Conservation (phyloP, 2,797 vertebrate species). For the Neostethus bicornis region DNA sequence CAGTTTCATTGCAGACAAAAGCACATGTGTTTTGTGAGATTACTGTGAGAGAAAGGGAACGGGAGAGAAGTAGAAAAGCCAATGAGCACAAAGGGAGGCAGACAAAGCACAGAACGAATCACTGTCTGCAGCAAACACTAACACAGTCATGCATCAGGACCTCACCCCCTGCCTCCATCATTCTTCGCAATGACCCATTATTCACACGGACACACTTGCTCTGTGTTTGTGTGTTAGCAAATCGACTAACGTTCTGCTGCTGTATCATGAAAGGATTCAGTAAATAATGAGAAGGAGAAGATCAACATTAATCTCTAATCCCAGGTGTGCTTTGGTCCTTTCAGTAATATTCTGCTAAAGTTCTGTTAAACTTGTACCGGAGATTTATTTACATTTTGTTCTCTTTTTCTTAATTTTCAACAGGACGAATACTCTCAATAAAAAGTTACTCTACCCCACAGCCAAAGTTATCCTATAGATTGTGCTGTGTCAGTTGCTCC, state of each 20-base stretch:
- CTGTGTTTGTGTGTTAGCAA: conserved; percentile 54
- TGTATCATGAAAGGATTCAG: conserved; percentile 40
- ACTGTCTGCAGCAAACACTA: conserved; percentile 76
- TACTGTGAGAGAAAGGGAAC: conserved; percentile 37
- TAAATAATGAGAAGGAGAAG: conserved; percentile 25
- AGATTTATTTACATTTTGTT: conserved; percentile 3
- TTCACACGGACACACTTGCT: conserved; percentile 55
- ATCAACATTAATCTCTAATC: conserved; percentile 56
- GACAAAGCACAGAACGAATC: conserved; percentile 75
- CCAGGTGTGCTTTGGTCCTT: conserved; percentile 25
- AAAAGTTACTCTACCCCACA: no score
- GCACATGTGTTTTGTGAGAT: conserved; percentile 61
- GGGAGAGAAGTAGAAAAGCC: conserved; percentile 38
- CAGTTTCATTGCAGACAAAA: conserved; percentile 66
- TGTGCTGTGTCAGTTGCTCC: no score
- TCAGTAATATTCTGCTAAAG: conserved; percentile 9
- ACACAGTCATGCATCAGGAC: conserved; percentile 76
- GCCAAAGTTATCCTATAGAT: no score
- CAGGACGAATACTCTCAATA: neutral
- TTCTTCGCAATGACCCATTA: conserved; percentile 63
- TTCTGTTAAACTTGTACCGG: neutral
- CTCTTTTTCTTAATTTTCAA: neutral
- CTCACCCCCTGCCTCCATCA: conserved; percentile 68
- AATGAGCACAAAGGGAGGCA: conserved; percentile 52
- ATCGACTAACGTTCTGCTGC: conserved; percentile 21